These are phyloP conservation scores for Tyrophagus putrescentiae DNA, from an alignment of 1,140 invertebrate species.

Conservation along the genomic window DNA sequence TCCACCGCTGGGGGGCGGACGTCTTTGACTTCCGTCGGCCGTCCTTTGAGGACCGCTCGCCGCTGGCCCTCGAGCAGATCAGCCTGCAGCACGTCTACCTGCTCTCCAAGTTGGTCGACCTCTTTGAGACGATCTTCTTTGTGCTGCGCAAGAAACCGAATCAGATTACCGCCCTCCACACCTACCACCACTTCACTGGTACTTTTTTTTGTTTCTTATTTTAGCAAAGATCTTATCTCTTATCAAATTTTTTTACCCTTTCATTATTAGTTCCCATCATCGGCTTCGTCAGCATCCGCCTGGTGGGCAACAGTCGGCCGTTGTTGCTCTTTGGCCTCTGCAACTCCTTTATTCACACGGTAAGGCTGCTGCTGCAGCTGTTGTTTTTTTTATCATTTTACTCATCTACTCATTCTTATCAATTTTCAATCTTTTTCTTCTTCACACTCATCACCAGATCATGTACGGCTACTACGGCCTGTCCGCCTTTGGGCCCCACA, in stretches of 20 bases:
- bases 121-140: conserved; percentile 68
- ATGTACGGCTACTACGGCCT: conserved; percentile 43
- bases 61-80: background rate
- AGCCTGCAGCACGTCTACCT: conserved; percentile 48
- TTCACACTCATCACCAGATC: conserved; percentile 32
- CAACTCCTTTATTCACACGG: conserved; percentile 80
- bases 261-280: conserved; percentile 36
- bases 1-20: background rate
- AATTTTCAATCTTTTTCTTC: too few relatives aligned
- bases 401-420: too few relatives aligned
- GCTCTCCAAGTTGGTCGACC: conserved; percentile 87
- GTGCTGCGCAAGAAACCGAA: conserved; percentile 55
- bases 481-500: conserved; percentile 37
- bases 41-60: background rate
- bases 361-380: too few relatives aligned
- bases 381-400: too few relatives aligned
- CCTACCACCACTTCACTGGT: conserved; percentile 54
- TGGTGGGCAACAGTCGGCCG: conserved; percentile 23
- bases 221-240: background rate
- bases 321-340: conserved; percentile 35
- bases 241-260: too few relatives aligned
- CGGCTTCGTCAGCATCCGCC: conserved; percentile 31
- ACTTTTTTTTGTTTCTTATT: conserved; percentile 43
- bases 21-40: conserved; percentile 14
- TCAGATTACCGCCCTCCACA: conserved; percentile 58